A percentile compares a stretch with the other conserved stretches of the same genome.
Evolutionary conservation across 2,113 vertebrate species (phyloP).

Genomic region (Ochotona princeps): DNA sequence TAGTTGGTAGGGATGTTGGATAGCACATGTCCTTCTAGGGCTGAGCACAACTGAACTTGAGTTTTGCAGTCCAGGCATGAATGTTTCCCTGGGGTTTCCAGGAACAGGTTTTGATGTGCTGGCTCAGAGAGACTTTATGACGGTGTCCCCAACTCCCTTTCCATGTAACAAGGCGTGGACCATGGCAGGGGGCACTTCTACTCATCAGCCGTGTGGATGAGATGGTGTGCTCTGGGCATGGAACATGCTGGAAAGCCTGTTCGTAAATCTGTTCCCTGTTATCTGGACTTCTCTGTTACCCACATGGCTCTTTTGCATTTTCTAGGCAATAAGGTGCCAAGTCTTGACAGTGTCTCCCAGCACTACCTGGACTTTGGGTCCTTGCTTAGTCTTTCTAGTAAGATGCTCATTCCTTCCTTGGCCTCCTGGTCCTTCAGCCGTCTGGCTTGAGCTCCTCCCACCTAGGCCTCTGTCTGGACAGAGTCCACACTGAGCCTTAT

Average conservation of each 20-base stretch:
- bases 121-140: neutral
- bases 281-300: no score
- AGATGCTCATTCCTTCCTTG: no score
- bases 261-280: no score
- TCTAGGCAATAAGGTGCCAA: neutral
- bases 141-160: no score
- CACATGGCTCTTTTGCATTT: neutral
- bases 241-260: neutral
- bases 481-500: neutral
- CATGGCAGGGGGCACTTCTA: no score
- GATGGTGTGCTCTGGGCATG: neutral
- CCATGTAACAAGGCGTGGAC: neutral
- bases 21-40: no score
- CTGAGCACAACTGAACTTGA: no score
- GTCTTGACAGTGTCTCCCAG: neutral
- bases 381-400: neutral
- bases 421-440: neutral
- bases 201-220: neutral
- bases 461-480: neutral
- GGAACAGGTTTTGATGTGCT: neutral
- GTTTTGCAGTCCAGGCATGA: neutral
- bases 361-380: neutral
- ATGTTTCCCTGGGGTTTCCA: no score
- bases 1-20: no score
- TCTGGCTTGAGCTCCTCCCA: neutral